Conservation (phyloP, 2,113 vertebrate genomes). For the Microtus montanus region DNA sequence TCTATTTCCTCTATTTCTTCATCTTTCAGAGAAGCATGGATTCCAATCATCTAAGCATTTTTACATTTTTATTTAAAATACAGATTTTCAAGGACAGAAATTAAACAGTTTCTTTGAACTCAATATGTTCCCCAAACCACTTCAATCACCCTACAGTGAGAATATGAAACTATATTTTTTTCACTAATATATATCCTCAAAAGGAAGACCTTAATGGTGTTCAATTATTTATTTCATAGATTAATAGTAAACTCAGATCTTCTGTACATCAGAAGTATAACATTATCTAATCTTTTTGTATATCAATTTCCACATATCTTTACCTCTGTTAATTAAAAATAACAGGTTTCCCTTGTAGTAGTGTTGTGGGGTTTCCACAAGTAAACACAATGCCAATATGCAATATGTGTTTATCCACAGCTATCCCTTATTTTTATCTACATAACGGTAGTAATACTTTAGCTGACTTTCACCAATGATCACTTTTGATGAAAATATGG, state of each 20-base stretch:
- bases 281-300: neutral
- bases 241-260: slow-evolving; percentile 2
- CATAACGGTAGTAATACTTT: neutral
- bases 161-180: neutral
- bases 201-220: neutral
- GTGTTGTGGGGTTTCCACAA: neutral
- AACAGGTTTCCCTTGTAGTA: neutral
- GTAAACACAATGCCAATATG: neutral
- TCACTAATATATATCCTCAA: neutral
- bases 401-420: neutral
- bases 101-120: slow-evolving; percentile 3
- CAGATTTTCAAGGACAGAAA: neutral
- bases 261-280: neutral
- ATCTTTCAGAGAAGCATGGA: neutral
- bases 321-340: neutral
- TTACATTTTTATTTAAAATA: neutral
- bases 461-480: neutral
- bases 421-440: neutral
- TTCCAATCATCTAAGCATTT: slow-evolving; percentile 1
- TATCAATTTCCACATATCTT: neutral
- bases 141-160: neutral
- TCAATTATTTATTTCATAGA: neutral
- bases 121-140: neutral
- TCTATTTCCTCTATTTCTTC: neutral
- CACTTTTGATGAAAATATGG: neutral